Percentiles rank a stretch among this genome's conserved stretches.
Evolutionary conservation across 2,888 invertebrate genomes (phyloP).

Genomic region (Leptothorax acervorum): DNA sequence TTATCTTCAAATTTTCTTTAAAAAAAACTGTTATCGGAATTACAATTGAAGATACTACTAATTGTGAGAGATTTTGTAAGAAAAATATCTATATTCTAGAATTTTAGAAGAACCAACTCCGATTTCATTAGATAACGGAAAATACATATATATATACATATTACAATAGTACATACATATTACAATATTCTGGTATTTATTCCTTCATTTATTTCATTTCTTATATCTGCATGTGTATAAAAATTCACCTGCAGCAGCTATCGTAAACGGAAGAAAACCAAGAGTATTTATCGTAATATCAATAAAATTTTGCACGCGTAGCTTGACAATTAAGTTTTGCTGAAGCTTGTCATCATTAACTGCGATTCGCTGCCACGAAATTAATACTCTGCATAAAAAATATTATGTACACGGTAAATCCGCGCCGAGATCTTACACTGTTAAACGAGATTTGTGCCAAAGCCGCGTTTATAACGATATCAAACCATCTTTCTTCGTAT

Average conservation of each 20-base stretch:
- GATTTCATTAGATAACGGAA: neutral
- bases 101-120: neutral
- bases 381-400: neutral
- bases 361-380: neutral
- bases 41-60: neutral
- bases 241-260: neutral
- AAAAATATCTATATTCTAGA: neutral
- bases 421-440: neutral
- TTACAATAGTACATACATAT: neutral
- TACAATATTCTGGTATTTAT: neutral
- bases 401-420: constrained; percentile 8
- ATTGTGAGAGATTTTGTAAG: neutral
- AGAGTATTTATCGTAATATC: neutral
- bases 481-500: constrained; percentile 21
- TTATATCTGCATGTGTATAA: neutral
- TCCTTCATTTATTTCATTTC: neutral
- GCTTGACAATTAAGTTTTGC: constrained; percentile 14
- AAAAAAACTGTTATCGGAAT: neutral
- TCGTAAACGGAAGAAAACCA: neutral
- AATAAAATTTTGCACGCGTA: neutral
- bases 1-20: neutral
- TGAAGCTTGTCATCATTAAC: constrained; percentile 2
- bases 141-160: neutral
- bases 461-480: constrained; percentile 21
- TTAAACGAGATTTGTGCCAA: constrained; percentile 35